Evolutionary conservation across 2,797 vertebrate genomes (phyloP).

Genomic region (Chaetodon trifasciatus): DNA sequence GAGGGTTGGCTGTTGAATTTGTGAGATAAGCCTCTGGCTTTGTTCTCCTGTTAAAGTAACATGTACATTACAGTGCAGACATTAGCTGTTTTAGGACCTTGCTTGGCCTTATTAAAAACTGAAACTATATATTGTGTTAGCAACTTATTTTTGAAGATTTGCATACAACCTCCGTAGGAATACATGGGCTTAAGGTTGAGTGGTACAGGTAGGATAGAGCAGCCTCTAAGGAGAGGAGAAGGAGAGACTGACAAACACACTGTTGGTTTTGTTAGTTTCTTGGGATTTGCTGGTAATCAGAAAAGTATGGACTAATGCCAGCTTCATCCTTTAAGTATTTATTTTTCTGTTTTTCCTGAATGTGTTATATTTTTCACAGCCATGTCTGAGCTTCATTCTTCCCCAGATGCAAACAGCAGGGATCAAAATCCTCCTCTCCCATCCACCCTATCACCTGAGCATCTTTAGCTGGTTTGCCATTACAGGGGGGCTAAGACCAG

Average conservation of each 20-base stretch:
- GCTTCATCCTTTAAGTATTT: background rate
- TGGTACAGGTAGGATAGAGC: background rate
- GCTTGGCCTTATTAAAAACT: background rate
- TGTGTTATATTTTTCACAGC: conserved; percentile 14
- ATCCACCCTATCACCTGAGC: background rate
- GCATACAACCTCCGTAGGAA: background rate
- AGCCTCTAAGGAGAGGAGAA: background rate
- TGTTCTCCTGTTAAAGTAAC: background rate
- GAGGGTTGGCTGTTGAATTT: background rate
- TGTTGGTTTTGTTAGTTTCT: too few species aligned
- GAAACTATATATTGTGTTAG: background rate
- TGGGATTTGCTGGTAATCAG: background rate
- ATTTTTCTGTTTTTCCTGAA: background rate
- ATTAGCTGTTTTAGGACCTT: background rate
- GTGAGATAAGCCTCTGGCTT: background rate
- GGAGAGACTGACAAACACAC: background rate
- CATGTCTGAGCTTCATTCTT: conserved; percentile 2
- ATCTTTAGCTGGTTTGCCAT: conserved; percentile 33
- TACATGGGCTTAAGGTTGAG: background rate
- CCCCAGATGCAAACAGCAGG: conserved; percentile 21
- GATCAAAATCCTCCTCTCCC: conserved; percentile 9
- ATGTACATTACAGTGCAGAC: background rate
- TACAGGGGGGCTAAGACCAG: conserved; percentile 13
- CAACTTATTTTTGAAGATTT: background rate
- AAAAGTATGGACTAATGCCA: background rate